These are phyloP conservation scores for Gari tellinella DNA, from an alignment of 2,888 invertebrate genomes.

Conservation along the genomic window DNA sequence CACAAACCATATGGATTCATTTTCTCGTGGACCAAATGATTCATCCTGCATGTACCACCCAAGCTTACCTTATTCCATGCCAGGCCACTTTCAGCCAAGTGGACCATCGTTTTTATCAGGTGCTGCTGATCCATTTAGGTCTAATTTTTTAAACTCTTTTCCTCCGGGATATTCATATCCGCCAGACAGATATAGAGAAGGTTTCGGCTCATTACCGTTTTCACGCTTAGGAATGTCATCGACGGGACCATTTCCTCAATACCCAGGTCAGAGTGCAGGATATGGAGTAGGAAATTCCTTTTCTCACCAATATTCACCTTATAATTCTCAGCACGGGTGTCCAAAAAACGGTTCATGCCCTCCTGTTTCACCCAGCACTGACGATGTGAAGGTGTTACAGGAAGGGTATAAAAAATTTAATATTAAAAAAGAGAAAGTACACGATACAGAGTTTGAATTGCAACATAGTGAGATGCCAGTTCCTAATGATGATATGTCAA, in stretches of 20 bases:
- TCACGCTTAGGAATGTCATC: slow-evolving; percentile 59
- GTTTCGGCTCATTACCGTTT: slow-evolving; percentile 55
- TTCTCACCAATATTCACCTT: slow-evolving; percentile 59
- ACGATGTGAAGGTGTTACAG: slow-evolving; percentile 71
- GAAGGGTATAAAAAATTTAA: slow-evolving; percentile 60
- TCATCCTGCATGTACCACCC: slow-evolving; percentile 63
- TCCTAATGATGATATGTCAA: background rate
- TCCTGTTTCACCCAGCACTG: slow-evolving; percentile 73
- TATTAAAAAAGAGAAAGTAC: background rate
- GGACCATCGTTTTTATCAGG: slow-evolving; percentile 65
- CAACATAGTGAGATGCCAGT: background rate
- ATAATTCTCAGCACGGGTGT: slow-evolving; percentile 69
- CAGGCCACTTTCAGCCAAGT: slow-evolving; percentile 56
- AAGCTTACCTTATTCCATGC: slow-evolving; percentile 53
- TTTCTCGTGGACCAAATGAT: slow-evolving; percentile 59
- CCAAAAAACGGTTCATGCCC: slow-evolving; percentile 74
- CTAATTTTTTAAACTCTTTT: slow-evolving; percentile 62
- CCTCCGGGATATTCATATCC: slow-evolving; percentile 64
- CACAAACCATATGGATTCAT: slow-evolving; percentile 57
- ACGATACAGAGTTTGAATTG: slow-evolving; percentile 2
- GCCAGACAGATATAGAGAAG: slow-evolving; percentile 57
- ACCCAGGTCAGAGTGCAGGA: slow-evolving; percentile 53
- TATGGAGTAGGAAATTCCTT: slow-evolving; percentile 55
- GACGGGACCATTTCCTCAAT: slow-evolving; percentile 52
- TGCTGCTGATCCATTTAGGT: slow-evolving; percentile 63